phyloP scores from a whole-genome alignment of 2,113 vertebrate genomes.

The Piprites chloris region DNA sequence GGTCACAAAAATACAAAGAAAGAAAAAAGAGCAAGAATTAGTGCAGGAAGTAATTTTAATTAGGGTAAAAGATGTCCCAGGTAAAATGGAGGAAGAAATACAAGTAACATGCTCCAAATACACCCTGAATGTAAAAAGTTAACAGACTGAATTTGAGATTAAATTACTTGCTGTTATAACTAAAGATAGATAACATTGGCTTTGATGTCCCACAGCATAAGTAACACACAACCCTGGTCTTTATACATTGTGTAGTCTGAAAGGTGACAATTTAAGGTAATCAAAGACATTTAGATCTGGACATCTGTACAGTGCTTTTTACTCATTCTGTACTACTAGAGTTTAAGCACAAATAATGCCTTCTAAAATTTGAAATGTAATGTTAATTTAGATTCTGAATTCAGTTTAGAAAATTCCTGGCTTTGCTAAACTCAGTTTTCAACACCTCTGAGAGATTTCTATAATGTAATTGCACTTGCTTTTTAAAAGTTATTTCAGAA shows the following conservation, averaged over 20 bases:
- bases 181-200: neutral
- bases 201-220: neutral
- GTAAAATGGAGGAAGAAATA: slow-evolving; percentile 64
- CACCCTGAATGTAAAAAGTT: neutral
- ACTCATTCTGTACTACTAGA: neutral
- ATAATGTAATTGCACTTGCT: neutral
- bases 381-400: neutral
- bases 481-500: neutral
- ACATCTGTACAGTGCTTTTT: neutral
- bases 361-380: neutral
- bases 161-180: neutral
- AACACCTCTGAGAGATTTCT: neutral
- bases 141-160: neutral
- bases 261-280: neutral
- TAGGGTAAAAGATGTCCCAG: slow-evolving; percentile 74
- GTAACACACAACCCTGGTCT: neutral
- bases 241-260: neutral
- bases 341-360: neutral
- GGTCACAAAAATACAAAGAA: slow-evolving; percentile 89
- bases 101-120: slow-evolving; percentile 43
- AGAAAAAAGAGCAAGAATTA: slow-evolving; percentile 96
- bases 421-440: neutral
- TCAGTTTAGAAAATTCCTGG: neutral
- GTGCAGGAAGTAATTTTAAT: slow-evolving; percentile 81
- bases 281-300: neutral